Conservation (phyloP, 2,888 invertebrate genomes). For the Macrosiphum euphorbiae region DNA sequence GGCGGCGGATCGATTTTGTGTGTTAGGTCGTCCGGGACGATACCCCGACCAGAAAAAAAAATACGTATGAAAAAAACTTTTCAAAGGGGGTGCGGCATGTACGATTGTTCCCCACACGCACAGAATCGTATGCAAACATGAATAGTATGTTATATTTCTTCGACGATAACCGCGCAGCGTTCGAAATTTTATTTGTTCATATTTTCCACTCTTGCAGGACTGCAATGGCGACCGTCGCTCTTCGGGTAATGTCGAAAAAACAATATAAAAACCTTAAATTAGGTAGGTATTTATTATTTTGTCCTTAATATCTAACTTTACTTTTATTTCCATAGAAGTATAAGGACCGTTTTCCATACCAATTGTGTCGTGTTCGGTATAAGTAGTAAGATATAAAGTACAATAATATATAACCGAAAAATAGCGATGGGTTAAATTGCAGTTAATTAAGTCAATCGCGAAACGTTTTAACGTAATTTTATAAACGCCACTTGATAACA, state of each 20-base stretch:
- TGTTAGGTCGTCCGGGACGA: conserved; percentile 4
- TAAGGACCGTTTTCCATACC: background rate
- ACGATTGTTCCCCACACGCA: conserved; percentile 27
- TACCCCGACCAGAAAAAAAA: conserved; percentile 22
- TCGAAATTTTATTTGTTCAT: background rate
- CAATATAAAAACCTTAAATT: background rate
- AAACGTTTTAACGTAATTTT: background rate
- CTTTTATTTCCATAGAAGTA: background rate
- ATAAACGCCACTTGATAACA: background rate
- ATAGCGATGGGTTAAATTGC: background rate
- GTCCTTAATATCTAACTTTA: background rate
- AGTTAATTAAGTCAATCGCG: background rate
- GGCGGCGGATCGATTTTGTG: conserved; percentile 56
- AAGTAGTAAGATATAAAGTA: background rate
- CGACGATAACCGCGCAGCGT: background rate
- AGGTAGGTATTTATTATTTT: background rate
- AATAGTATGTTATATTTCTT: background rate
- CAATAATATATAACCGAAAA: background rate
- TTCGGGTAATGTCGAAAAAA: background rate
- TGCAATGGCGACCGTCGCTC: background rate
- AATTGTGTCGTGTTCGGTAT: background rate
- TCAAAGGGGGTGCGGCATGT: conserved; percentile 53
- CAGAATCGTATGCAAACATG: background rate
- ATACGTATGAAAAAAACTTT: background rate
- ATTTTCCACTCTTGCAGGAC: background rate